Evolutionary conservation across 2,113 vertebrate species (phyloP), one percentile per base, ranked within the genome.

Genomic region (Notarius lentiginosus): DNA sequence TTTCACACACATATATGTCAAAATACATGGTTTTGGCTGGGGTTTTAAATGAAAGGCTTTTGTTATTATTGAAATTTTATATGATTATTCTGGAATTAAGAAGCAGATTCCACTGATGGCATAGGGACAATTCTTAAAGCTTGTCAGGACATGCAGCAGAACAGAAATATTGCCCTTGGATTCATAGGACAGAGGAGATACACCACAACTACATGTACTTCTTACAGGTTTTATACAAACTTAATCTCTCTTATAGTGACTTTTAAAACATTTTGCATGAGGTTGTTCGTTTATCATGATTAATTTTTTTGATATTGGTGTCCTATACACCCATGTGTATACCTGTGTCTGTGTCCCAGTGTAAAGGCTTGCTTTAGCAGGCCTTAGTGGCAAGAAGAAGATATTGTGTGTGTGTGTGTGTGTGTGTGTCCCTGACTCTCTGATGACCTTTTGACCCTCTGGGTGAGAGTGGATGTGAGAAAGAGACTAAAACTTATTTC

Each of bases 401-500:
- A 41, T 41, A 4, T 41, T 41, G 34, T 34, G 34, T 34, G 34
- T 1, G 34, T 34, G 34, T 34, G 34, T 34, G 34, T 34, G 34
- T 34, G 34, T 34, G 34, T 34, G 34, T 34, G 34, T 34, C 93
- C 82, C 93, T 93, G 92, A 91, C 86, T 94, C 87, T 83, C 87
- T 15, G 10, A 56, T 94, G 95, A 97, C 96, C 97, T 94, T 95
- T 82, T 96, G 90, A 97, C 94, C 95, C 91, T 91, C 93, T 90
- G 95, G 94, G 96, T 97, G 95, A 96, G 93, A 94, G 90, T 91
- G 94, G 95, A 95, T 89, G 92, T 94, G 94, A 91, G 91, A 91
- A 93, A 93, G 95, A 92, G 95, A 96, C 95, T 96, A 95, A 94
- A 95, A 95, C 96, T 97, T 97, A 97, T 97, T 97, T 98, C 96